Evolutionary conservation across 2,113 vertebrate species (phyloP), one percentile per base, ranked within the genome.

Genomic region (Ranitomeya imitator): DNA sequence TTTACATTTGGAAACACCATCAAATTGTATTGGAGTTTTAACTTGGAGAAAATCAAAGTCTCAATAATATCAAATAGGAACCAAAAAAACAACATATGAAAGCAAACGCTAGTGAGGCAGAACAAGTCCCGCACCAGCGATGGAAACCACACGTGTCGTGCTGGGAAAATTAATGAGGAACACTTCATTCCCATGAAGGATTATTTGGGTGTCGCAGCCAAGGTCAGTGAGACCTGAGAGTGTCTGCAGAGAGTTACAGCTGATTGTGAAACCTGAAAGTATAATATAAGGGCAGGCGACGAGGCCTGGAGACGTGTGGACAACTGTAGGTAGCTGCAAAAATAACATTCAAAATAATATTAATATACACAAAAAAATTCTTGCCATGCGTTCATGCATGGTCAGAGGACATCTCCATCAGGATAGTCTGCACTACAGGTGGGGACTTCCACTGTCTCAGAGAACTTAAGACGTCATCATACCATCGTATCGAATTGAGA

Each of bases 91-190:
- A 82, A 63, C 14, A 9, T 0, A 21, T 21, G 61, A 83, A 82
- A 52, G 6, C 4, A 83, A 83, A 67, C 18, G n/a, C 60, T 37
- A 83, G 18, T 52, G 61, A 83, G 54, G n/a, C 18, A 15, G 61
- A n/a, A 26, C n/a, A 14, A 54, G 23, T 45, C 1, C 37, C 37
- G 37, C 5, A 3, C 19, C 45, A 21, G 21, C 61, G 16, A 31
- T 51, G 21, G 31, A 67, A n/a, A 54, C 59, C n/a, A 12, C 7
- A 52, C 45, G 15, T 73, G 69, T 85, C 69, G 61, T 6, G 71
- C 69, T 77, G 69, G 26, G 71, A 67, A 79, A 65, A 78, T 54
- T 74, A 82, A 88, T 81, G 63, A 88, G 86, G 79, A 82, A 74
- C 79, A 82, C 67, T 74, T 74, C 78, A 74, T 82, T 59, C 65